phyloP scores from a whole-genome alignment of 2,113 vertebrate genomes.

The Cacatua alba region DNA sequence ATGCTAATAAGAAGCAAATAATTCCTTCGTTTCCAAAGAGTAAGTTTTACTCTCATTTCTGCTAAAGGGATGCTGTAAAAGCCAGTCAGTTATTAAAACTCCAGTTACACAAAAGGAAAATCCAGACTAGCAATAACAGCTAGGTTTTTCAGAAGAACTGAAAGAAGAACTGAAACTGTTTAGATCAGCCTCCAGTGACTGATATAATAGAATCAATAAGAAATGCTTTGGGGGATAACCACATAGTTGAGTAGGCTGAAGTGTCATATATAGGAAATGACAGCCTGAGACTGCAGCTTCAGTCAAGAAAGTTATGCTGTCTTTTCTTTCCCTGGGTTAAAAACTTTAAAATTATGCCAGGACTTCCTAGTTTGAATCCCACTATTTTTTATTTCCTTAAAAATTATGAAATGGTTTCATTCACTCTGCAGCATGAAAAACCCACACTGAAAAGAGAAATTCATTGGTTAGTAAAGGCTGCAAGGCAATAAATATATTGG shows the following conservation, averaged over 20 bases:
- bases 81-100: neutral
- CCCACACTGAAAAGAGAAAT: neutral
- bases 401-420: neutral
- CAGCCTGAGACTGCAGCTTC: neutral
- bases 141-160: neutral
- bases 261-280: neutral
- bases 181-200: neutral
- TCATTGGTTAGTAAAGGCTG: neutral
- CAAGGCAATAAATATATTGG: neutral
- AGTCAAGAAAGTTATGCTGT: neutral
- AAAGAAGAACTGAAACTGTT: neutral
- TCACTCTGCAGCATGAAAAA: neutral
- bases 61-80: neutral
- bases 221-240: neutral
- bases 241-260: neutral
- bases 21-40: neutral
- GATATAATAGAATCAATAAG: neutral
- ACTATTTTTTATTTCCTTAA: neutral
- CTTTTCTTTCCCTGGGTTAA: neutral
- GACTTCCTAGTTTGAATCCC: neutral
- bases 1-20: neutral
- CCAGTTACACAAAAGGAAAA: neutral
- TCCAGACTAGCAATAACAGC: neutral
- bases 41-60: neutral
- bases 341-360: neutral